Evolutionary conservation across 2,888 invertebrate genomes (phyloP).

Genomic region (Saturnia pavonia): DNA sequence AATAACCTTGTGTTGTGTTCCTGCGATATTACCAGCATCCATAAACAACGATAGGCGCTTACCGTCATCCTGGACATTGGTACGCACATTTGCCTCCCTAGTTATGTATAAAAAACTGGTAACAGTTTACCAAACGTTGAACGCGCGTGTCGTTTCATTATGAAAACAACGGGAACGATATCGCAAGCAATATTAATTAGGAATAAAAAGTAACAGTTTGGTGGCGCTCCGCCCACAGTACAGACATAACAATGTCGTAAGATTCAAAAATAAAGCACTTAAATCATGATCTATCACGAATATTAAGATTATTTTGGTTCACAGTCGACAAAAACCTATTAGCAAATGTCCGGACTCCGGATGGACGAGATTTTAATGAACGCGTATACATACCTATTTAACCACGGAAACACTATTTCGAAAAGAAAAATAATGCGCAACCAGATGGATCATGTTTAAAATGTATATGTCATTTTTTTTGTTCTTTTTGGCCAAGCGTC

Average conservation of each 20-base stretch:
- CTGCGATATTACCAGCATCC: no score
- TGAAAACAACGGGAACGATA: no score
- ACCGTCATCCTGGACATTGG: no score
- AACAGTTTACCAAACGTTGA: no score
- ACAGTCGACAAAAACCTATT: conserved; percentile 12
- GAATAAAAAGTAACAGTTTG: not conserved
- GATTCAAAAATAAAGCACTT: conserved; percentile 70
- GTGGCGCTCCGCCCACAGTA: conserved; percentile 51
- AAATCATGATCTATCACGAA: conserved; percentile 60
- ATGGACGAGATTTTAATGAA: not conserved
- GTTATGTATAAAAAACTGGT: no score
- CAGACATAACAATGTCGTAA: conserved; percentile 65
- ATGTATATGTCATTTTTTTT: not conserved
- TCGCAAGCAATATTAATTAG: no score
- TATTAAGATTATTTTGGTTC: conserved; percentile 22
- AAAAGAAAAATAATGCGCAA: not conserved
- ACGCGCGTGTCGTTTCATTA: no score
- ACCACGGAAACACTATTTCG: not conserved
- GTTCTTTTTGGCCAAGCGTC: not conserved
- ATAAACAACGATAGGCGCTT: no score
- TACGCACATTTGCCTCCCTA: no score
- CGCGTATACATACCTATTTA: not conserved
- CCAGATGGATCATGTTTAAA: not conserved
- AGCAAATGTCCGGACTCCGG: conserved; percentile 5
- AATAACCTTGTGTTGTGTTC: no score